phyloP scores from a whole-genome alignment of 2,888 invertebrate species.

The Rhagonycha lutea region DNA sequence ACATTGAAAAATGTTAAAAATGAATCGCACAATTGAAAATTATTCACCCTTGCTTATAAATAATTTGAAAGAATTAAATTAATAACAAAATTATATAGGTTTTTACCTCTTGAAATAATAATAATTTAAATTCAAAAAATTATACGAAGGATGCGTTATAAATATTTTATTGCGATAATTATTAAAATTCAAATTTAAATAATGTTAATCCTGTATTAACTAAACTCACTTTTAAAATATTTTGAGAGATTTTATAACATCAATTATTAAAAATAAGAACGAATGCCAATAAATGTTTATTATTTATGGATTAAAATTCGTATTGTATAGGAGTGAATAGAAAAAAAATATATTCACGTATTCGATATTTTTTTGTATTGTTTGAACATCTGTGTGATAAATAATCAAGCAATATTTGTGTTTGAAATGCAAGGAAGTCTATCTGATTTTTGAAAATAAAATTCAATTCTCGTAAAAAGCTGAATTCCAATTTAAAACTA shows the following conservation, averaged over 20 bases:
- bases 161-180: too few relatives aligned
- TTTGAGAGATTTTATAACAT: neutral
- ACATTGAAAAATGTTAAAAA: neutral
- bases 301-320: neutral
- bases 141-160: too few relatives aligned
- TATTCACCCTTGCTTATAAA: neutral
- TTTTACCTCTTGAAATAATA: too few relatives aligned
- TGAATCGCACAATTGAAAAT: neutral
- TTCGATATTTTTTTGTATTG: neutral
- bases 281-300: neutral
- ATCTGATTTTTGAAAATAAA: constrained; percentile 2
- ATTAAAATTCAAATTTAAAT: too few relatives aligned
- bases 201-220: neutral
- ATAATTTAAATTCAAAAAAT: too few relatives aligned
- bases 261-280: neutral
- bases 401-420: neutral
- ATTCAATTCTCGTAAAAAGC: constrained; percentile 3
- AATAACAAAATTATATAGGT: too few relatives aligned
- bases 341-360: neutral
- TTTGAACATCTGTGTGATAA: neutral
- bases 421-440: neutral
- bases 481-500: constrained; percentile 9
- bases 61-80: neutral
- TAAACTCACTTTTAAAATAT: neutral
- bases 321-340: neutral